Base-by-base conservation (phyloP, 2,113 vertebrate genomes). In the Choloepus hoffmanni region DNA sequence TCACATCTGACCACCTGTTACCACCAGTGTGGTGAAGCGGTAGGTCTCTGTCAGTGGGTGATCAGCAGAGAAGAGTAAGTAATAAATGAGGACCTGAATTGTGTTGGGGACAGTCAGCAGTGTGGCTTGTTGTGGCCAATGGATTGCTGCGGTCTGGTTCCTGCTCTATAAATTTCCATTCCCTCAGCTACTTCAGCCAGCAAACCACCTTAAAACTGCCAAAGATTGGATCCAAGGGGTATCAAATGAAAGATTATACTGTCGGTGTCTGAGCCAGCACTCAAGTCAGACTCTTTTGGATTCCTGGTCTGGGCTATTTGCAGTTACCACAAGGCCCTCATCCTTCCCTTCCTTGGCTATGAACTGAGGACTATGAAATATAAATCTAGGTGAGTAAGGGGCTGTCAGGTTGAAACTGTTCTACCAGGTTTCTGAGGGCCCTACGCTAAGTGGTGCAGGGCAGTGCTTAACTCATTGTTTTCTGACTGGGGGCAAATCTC, bases 151-250 rank as follows among this genome's bases (percentile, higher is more conserved):
- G 62, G 50, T 79, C 63, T 79, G 33, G 43, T 79, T 68, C 62
- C 58, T 93, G n/a, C 67, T 78, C 50, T 89, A 76, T 72, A 95
- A 43, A 92, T 90, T 77, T 85, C 93, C 48, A 58, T 90, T 81
- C 72, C 90, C 55, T 76, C 65, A 55, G 84, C 70, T 26, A 36
- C 84, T 21, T 67, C 48, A 40, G 43, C 77, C 26, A 48, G 60
- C 36, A 81, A 90, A 48, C 28, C 48, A 85, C 7, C 55, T 30
- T 16, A 23, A 72, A 94, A 62, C 73, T 81, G 30, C 63, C 82
- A 48, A 79, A 62, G 65, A 65, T 67, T 63, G 28, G 1, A 33
- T 33, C 77, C n/a, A 79, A 67, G 58, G 76, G 4, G 77, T 24
- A 85, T 62, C 13, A 24, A 58, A 36, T 19, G 28, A 48, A 77